These are phyloP conservation scores for Thysanoteuthis rhombus DNA, from an alignment of 2,888 invertebrate genomes.

Conservation along the genomic window DNA sequence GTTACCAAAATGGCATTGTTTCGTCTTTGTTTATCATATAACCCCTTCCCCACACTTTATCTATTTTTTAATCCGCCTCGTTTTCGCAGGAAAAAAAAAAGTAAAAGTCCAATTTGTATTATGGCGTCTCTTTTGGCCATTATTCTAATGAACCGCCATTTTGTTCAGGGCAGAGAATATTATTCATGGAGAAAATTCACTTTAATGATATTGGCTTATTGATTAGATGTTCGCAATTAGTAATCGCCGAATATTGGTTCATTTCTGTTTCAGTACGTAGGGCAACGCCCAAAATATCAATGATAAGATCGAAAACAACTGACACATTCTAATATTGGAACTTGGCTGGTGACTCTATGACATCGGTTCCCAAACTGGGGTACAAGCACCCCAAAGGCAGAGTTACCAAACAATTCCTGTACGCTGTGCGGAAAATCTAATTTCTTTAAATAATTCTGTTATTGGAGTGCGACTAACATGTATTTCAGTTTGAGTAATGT, in stretches of 20 bases:
- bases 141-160: neutral
- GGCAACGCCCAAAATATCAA: neutral
- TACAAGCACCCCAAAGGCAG: too few relatives aligned
- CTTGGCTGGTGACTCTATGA: neutral
- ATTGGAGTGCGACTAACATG: too few relatives aligned
- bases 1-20: too few relatives aligned
- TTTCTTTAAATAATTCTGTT: too few relatives aligned
- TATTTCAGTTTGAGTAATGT: too few relatives aligned
- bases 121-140: neutral
- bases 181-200: neutral
- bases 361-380: too few relatives aligned
- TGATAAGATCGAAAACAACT: neutral
- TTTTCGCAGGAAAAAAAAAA: neutral
- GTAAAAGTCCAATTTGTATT: neutral
- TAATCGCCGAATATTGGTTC: neutral
- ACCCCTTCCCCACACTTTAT: too few relatives aligned
- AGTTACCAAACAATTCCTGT: too few relatives aligned
- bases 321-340: neutral
- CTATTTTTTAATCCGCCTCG: too few relatives aligned
- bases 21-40: too few relatives aligned
- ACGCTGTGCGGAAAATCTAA: too few relatives aligned
- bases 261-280: neutral
- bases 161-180: neutral
- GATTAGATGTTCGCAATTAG: neutral
- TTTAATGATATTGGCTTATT: neutral